Base-by-base conservation (phyloP, 2,113 vertebrate species). In the Plecotus auritus region DNA sequence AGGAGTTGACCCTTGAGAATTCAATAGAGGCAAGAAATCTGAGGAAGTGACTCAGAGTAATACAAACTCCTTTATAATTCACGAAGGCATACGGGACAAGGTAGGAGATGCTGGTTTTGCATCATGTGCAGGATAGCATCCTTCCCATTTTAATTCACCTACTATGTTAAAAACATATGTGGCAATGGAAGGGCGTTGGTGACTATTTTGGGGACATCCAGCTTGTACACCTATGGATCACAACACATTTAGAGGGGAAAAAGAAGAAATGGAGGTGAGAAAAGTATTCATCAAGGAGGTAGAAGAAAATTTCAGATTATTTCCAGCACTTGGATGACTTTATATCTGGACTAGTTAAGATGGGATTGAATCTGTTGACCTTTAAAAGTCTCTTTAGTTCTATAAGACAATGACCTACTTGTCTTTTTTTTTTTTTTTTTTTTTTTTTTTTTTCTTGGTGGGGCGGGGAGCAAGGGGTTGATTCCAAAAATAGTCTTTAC, bases 81-180 rank as follows among this genome's bases (percentile, higher is more conserved):
- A 14, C 59, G 40, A 70, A 30, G 11, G 37, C 11, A 37, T 42
- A 26, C 32, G 23, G 45, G 20, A n/a, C 45, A 51, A 14, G 28
- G 22, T 40, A 7, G 72, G 18, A 12, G 37, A 45, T 32, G 23
- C 22, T 64, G 4, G 7, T 66, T 88, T 94, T 91, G 9, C 23
- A 9, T 88, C 17, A 8, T 37, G 51, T 45, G 26, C 51, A 85
- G 20, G 23, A 37, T 64, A 80, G 28, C 26, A 77, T 74, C 66
- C 56, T 91, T 93, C 22, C n/a, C 49, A 66, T 80, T 93, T 93
- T 72, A 87, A 76, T 73, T 64, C 40, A 91, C 10, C 84, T 45
- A 40, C 5, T 30, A 45, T 86, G 32, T 64, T 73, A 35, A 82
- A 94, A 83, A 80, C 28, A 56, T 49, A 66, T 30, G 32, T 66